Percentiles rank a stretch among this genome's conserved stretches.
Evolutionary conservation across 2,797 vertebrate genomes (phyloP).

Genomic region (Ambastaia sidthimunki): DNA sequence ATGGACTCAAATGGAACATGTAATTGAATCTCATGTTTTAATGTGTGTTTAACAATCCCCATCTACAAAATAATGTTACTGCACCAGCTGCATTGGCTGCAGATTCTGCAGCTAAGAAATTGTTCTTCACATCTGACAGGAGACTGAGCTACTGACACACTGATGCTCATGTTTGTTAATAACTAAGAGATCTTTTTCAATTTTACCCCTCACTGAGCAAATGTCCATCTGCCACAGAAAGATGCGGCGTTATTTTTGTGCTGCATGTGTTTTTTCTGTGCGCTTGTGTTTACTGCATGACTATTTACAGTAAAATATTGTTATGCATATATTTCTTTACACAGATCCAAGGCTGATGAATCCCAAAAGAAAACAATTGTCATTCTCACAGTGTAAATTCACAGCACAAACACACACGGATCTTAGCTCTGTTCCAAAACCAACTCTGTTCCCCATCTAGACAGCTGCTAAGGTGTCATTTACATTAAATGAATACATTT

Average conservation of each 20-base stretch:
- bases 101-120: slow-evolving; percentile 6
- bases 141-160: slow-evolving; percentile 70
- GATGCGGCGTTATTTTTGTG: slow-evolving; percentile 67
- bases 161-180: slow-evolving; percentile 79
- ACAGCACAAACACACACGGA: too few species aligned
- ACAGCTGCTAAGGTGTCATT: too few species aligned
- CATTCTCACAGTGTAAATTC: not conserved
- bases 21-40: slow-evolving; percentile 53
- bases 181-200: slow-evolving; percentile 81
- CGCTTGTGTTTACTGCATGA: not conserved
- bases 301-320: not conserved
- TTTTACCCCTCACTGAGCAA: slow-evolving; percentile 80
- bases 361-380: not conserved
- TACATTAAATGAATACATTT: too few species aligned
- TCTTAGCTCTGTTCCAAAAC: too few species aligned
- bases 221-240: slow-evolving; percentile 74
- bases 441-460: too few species aligned
- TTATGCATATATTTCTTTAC: not conserved
- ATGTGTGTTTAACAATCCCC: slow-evolving; percentile 43
- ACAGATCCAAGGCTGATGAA: not conserved
- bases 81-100: slow-evolving; percentile 32
- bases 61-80: slow-evolving; percentile 38
- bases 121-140: not conserved
- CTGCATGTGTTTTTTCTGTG: not conserved
- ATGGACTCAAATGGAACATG: slow-evolving; percentile 58